Conservation (phyloP, 2,797 vertebrate species). For the Sebastolobus alascanus region DNA sequence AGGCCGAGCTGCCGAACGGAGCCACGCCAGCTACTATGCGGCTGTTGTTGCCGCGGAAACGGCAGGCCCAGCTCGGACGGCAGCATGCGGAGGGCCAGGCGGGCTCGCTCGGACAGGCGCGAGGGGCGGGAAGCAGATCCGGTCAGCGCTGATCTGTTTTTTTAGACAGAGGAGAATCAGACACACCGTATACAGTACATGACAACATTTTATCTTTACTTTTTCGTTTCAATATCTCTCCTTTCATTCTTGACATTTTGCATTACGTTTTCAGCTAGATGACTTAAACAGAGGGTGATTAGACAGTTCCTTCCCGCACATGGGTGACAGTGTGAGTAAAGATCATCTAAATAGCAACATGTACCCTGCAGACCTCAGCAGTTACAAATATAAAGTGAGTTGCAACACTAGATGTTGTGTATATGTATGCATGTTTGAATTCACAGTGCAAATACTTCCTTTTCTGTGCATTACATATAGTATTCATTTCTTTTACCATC, state of each 20-base stretch:
- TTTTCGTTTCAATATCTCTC: neutral
- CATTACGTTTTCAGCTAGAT: neutral
- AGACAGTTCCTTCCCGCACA: neutral
- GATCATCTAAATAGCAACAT: conserved; percentile 1
- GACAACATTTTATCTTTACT: neutral
- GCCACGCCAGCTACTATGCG: conserved; percentile 66
- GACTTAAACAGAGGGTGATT: neutral
- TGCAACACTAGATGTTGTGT: neutral
- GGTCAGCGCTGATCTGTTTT: conserved; percentile 53
- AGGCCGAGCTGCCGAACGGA: conserved; percentile 85
- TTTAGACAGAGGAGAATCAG: conserved; percentile 10
- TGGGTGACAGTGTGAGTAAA: neutral
- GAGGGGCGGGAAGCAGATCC: conserved; percentile 30
- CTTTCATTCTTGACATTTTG: neutral
- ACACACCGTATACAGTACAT: accelerated
- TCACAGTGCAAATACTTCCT: conserved; percentile 14
- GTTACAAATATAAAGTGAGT: neutral
- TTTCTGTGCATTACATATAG: conserved; percentile 4
- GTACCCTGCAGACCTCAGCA: neutral
- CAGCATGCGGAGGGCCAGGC: conserved; percentile 80
- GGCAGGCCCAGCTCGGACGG: conserved; percentile 87
- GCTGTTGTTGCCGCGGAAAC: conserved; percentile 72
- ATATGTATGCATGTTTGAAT: neutral
- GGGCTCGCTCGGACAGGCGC: conserved; percentile 66
- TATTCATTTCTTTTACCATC: conserved; percentile 25